Evolutionary conservation across 1,140 invertebrate species (phyloP), one percentile per base, ranked within the genome.

Genomic region (Trichonephila inaurata): DNA sequence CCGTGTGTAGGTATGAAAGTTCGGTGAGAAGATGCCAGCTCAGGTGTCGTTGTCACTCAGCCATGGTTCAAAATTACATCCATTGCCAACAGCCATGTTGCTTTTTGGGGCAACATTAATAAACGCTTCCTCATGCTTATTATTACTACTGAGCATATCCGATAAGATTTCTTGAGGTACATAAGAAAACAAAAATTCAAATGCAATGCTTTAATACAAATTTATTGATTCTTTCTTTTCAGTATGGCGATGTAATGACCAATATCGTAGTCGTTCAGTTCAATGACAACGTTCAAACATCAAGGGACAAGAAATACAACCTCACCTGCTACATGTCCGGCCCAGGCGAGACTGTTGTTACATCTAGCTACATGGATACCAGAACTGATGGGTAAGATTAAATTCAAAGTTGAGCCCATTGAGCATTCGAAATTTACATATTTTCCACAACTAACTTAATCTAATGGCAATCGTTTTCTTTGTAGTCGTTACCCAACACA

Each of bases 191-290:
- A 10, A 51, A 51, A 51, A 12, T 51, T 51, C 4, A 7, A 19
- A 33, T 40, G 16, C 0, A 16, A 77, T 66, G 12, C 12, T 18
- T 5, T 16, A 77, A 12, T 40, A 18, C 1, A 77, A 33, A 12
- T 21, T 24, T 33, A 87, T 2, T 24, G 0, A 10, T 18, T 82
- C 19, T 83, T 87, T 86, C 12, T 19, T 93, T 91, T 51, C 92
- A 98, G 97, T 98, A 98, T 95, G 98, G 98, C 0, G 98, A 99
- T 95, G 98, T 98, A 1, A 98, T 98, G 97, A 98, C 98, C 61
- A 99, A 99, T 95, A 98, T 99, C 88, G 98, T 98, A 6, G 98
- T 99, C 44, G 98, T 99, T 0, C 98, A 99, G 96, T 98, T 98
- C 96, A 98, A 98, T 93, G 98, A 99, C 95, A 98, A 98, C 95